Evolutionary conservation across 2,797 vertebrate genomes (phyloP), one percentile per base, ranked within the genome.

Genomic region (Liasis olivaceus): DNA sequence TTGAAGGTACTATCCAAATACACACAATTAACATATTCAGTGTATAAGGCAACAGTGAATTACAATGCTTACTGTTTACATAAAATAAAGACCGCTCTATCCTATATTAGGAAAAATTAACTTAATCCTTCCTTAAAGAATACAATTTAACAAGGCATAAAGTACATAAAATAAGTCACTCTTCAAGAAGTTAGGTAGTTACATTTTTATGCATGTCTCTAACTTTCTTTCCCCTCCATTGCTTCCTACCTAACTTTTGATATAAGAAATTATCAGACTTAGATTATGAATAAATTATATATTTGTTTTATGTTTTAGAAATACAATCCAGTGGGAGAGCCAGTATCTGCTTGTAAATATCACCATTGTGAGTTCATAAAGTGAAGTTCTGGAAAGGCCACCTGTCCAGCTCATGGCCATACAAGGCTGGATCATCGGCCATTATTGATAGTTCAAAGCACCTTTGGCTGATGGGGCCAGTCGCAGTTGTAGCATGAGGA

Each of bases 1-100:
- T 90, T 90, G 84, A 86, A 72, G 24, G 42, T 90, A 62, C 62
- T 92, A 92, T 60, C 54, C 63, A 92, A 92, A 92, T 90, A 92
- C 7, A 31, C 88, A 89, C 87, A 89, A 85, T 89, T 92, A 72
- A 90, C 56, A 92, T 90, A 60, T 66, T 31, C 51, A 51, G 31
- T 59, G 2, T 72, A 90, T 63, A 51, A 56, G 22, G 60, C 13
- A 56, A 24, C 47, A 81, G n/a, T 24, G 87, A 90, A 87, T 81
- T 87, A 58, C 31, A 59, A 7, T 87, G 85, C 22, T 90, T 81
- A 58, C 77, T 90, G 14, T 87, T 87, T 87, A 90, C 72, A 72
- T 12, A 90, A n/a, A 66, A 90, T 87, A 90, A 81, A 90, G 64
- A 90, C 63, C 42, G 56, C 28, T 13, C 56, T 89, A 9, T 89